Conservation (phyloP, 2,113 vertebrate genomes). For the Chloropsis cyanopogon region DNA sequence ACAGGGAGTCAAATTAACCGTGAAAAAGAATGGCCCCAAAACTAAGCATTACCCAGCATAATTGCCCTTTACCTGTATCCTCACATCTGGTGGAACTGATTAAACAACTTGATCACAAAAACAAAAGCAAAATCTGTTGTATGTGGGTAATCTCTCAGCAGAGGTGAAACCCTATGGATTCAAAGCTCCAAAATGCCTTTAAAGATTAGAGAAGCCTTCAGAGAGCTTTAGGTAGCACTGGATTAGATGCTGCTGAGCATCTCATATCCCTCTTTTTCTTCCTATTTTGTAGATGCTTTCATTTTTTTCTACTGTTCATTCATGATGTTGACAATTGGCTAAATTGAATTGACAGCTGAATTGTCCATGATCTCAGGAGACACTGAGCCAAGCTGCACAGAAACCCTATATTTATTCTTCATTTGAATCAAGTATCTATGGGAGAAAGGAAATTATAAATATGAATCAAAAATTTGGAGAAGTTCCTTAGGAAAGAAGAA, state of each 20-base stretch:
- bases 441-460: background rate
- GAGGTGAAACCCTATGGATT: background rate
- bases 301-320: background rate
- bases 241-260: background rate
- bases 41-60: background rate
- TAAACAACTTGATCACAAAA: background rate
- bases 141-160: background rate
- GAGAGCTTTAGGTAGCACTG: background rate
- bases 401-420: background rate
- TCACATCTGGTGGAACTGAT: background rate
- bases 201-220: background rate
- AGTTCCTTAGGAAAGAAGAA: background rate
- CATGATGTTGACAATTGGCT: background rate
- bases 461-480: background rate
- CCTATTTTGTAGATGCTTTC: background rate
- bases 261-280: background rate
- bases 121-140: background rate
- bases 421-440: background rate
- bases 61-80: background rate
- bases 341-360: background rate
- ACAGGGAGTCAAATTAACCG: background rate
- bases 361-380: background rate
- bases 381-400: background rate
- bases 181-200: background rate
- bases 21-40: background rate